Conservation (phyloP, 2,113 vertebrate species). For the Epinephelus lanceolatus region DNA sequence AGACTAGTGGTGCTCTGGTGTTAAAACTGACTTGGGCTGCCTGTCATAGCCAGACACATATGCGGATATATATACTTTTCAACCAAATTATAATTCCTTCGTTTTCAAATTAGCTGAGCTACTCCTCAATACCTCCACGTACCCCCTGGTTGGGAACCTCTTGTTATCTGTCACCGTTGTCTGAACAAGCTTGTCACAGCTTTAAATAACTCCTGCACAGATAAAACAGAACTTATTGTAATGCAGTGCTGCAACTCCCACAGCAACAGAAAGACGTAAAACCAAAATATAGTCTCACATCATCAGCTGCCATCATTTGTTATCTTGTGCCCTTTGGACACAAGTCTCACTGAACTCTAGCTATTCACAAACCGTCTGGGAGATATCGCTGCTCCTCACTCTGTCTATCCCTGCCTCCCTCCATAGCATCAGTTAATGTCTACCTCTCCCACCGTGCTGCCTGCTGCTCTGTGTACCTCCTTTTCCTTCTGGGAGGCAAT, state of each 20-base stretch:
- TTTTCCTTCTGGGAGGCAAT: slow-evolving; percentile 70
- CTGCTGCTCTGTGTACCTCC: slow-evolving; percentile 53
- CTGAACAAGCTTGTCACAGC: slow-evolving; percentile 6
- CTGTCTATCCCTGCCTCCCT: neutral
- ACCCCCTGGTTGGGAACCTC: neutral
- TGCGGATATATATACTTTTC: neutral
- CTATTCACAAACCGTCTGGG: slow-evolving; percentile 33
- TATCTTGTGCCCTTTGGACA: slow-evolving; percentile 48
- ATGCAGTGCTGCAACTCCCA: slow-evolving; percentile 31
- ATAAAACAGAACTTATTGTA: slow-evolving; percentile 28
- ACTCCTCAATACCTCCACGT: neutral
- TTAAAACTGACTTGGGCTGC: neutral
- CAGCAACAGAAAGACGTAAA: slow-evolving; percentile 8
- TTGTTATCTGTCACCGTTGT: neutral
- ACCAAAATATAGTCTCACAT: slow-evolving; percentile 35
- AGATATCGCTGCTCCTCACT: slow-evolving; percentile 8
- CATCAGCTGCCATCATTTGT: slow-evolving; percentile 55
- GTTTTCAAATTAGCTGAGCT: slow-evolving; percentile 2
- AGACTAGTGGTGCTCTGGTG: neutral
- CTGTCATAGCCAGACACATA: too few species aligned
- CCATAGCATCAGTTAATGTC: slow-evolving; percentile 37
- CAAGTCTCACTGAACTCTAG: slow-evolving; percentile 40
- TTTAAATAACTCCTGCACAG: slow-evolving; percentile 34
- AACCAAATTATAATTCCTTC: neutral
- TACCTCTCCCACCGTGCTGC: slow-evolving; percentile 42